Evolutionary conservation across 2,797 vertebrate genomes (phyloP), one percentile per base, ranked within the genome.

Genomic region (Acrossocheilus fasciatus): DNA sequence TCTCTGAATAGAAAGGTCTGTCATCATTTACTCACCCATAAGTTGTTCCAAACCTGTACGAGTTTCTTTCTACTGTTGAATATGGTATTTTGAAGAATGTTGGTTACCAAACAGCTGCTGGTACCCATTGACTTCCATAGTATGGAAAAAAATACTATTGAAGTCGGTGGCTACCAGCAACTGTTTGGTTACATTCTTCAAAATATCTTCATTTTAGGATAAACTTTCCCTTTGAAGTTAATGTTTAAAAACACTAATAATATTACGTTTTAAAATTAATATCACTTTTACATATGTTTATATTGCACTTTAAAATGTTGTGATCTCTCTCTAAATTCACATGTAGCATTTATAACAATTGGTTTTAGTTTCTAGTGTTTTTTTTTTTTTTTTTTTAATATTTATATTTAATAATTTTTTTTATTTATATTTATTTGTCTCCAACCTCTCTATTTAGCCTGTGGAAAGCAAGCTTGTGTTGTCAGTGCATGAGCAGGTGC

Each of bases 381-480:
- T 45, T 45, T 11, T 4, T 45, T 36, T 12, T n/a, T n/a, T n/a
- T n/a, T n/a, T n/a, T n/a, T n/a, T n/a, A n/a, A n/a, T n/a, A n/a
- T n/a, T n/a, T n/a, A n/a, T n/a, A n/a, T n/a, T n/a, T n/a, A n/a
- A n/a, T n/a, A n/a, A n/a, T 45, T 45, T 11, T 4, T 45, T 36
- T 12, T 23, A 14, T 54, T 57, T 39, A 18, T 6, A 57, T 77
- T n/a, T 59, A 69, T 64, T 20, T 9, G 4, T 45, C n/a, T 64
- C 15, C 8, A 57, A 9, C n/a, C 81, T 92, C 91, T 86, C 88
- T 87, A 70, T 86, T 91, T 86, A 91, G 86, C 81, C 80, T 70
- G 34, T 75, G 57, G 77, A 82, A 50, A 80, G 17, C 47, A 84
- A 36, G 73, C 59, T 43, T 84, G 8, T 86, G 82, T 43, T 73